phyloP scores from a whole-genome alignment of 2,888 invertebrate genomes.

The Pristionchus exspectatus region DNA sequence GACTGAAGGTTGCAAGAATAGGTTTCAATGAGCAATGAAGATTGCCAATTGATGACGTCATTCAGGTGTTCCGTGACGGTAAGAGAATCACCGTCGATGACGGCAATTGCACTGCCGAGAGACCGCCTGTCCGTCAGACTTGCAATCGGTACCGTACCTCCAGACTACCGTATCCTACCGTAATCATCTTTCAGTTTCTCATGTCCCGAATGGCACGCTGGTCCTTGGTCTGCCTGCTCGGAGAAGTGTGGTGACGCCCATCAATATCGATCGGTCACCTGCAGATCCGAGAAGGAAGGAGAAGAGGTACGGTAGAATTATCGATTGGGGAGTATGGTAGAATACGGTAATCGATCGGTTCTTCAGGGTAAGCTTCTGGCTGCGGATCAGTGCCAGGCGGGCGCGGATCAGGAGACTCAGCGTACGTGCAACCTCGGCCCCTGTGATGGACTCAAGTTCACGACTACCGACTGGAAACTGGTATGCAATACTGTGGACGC shows the following conservation, averaged over 20 bases:
- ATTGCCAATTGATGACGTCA: neutral
- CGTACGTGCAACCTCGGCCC: conserved; percentile 82
- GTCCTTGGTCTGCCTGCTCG: conserved; percentile 93
- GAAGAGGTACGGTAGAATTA: conserved; percentile 59
- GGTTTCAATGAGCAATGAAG: no score
- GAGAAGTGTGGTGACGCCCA: conserved; percentile 85
- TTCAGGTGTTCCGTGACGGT: conserved; percentile 85
- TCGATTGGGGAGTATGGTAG: neutral
- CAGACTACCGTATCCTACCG: neutral
- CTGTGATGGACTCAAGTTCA: conserved; percentile 94
- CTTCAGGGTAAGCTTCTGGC: conserved; percentile 84
- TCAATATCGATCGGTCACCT: conserved; percentile 79
- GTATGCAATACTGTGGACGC: conserved; percentile 81
- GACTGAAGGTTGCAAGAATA: no score
- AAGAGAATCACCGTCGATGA: conserved; percentile 87
- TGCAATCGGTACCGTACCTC: conserved; percentile 84
- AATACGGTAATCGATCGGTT: conserved; percentile 24
- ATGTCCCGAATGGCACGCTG: conserved; percentile 91
- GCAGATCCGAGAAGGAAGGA: conserved; percentile 76
- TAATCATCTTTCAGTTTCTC: conserved; percentile 80
- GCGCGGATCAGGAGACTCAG: conserved; percentile 76
- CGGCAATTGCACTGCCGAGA: conserved; percentile 85
- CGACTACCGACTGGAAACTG: conserved; percentile 90
- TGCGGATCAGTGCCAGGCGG: conserved; percentile 84
- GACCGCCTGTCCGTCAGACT: conserved; percentile 79